Conservation (phyloP, 35 echinoderm and acorn worm species). For the Lytechinus variegatus region DNA sequence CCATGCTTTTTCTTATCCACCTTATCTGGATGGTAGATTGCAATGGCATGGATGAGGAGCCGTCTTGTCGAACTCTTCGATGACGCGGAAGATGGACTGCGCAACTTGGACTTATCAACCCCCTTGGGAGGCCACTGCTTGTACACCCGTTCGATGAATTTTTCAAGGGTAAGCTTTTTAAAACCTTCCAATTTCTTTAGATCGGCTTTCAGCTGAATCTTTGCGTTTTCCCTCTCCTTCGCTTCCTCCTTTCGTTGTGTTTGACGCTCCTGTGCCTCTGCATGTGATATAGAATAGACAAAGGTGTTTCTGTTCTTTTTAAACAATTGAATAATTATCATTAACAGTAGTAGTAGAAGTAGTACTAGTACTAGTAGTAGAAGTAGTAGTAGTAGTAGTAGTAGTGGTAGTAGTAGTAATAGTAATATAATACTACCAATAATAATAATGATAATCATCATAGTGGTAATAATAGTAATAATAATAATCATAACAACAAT, state of each 20-base stretch:
- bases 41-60: conserved; percentile 44
- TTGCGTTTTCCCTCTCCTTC: not conserved
- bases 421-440: too few species aligned
- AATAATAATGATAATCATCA: too few species aligned
- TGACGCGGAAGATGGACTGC: not conserved
- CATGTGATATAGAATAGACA: not conserved
- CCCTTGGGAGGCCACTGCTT: not conserved
- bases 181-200: not conserved
- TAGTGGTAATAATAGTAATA: too few species aligned
- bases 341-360: too few species aligned
- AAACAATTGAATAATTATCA: too few species aligned
- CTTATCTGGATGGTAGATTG: conserved; percentile 62
- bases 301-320: too few species aligned
- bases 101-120: not conserved
- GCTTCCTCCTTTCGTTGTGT: not conserved
- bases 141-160: not conserved
- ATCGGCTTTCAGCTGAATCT: not conserved
- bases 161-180: not conserved
- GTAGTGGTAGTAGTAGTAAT: too few species aligned
- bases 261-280: not conserved
- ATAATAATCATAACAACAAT: too few species aligned
- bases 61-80: conserved; percentile 4
- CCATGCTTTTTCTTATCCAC: conserved; percentile 46
- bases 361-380: too few species aligned
- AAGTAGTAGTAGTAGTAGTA: too few species aligned